phyloP scores from a whole-genome alignment of 2,113 vertebrate species.

The Nyctibius bracteatus region DNA sequence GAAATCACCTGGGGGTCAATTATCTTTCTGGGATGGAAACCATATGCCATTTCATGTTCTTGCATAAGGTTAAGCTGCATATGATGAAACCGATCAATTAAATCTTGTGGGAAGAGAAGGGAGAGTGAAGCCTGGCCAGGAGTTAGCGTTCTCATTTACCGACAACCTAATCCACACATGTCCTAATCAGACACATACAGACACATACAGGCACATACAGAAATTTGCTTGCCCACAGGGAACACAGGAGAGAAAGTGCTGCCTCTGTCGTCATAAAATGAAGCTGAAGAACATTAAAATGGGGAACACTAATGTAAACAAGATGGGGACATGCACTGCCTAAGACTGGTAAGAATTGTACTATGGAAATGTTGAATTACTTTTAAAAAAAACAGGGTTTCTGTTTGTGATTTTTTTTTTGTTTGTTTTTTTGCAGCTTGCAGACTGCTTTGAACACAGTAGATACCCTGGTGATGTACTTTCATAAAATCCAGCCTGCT shows the following conservation, averaged over 20 bases:
- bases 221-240: not conserved
- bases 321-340: not conserved
- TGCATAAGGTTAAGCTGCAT: conserved; percentile 84
- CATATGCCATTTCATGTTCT: conserved; percentile 81
- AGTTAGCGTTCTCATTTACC: not conserved
- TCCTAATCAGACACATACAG: too few species aligned
- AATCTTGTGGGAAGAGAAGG: conserved; percentile 63
- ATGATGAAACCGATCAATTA: conserved; percentile 81
- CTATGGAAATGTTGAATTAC: not conserved
- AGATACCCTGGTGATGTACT: not conserved
- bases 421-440: not conserved
- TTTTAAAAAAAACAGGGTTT: not conserved
- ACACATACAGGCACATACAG: not conserved
- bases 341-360: not conserved
- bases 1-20: conserved; percentile 85
- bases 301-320: not conserved
- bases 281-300: not conserved
- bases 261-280: not conserved
- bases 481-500: not conserved
- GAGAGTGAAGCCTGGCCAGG: not conserved
- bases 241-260: not conserved
- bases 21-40: conserved; percentile 76
- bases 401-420: not conserved
- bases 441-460: not conserved
- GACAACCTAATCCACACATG: not conserved